These are phyloP conservation scores for Urocynchramus pylzowi DNA, from an alignment of 2,113 vertebrate genomes.

Conservation along the genomic window DNA sequence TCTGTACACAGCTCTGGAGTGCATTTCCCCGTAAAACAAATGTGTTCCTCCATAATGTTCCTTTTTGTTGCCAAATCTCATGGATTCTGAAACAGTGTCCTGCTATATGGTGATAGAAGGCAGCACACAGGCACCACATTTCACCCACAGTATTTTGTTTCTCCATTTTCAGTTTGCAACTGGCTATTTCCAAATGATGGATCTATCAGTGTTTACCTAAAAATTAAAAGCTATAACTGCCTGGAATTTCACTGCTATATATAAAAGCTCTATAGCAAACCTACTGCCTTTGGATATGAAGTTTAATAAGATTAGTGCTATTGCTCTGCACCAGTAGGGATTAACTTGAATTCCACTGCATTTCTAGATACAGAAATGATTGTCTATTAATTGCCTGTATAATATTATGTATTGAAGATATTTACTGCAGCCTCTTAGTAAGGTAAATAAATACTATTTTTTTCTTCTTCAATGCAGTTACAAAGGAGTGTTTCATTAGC, in stretches of 20 bases:
- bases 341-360: constrained; percentile 14
- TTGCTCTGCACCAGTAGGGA: constrained; percentile 33
- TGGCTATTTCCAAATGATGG: background rate
- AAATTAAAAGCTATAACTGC: constrained; percentile 49
- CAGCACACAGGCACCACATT: background rate
- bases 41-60: background rate
- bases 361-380: constrained; percentile 40
- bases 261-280: constrained; percentile 19
- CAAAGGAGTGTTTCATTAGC: background rate
- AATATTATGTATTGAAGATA: constrained; percentile 30
- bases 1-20: background rate
- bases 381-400: constrained; percentile 59
- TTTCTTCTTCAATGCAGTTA: background rate
- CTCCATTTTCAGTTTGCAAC: background rate
- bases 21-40: background rate
- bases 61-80: background rate
- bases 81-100: background rate
- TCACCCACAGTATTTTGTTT: background rate
- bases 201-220: constrained; percentile 41
- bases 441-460: constrained; percentile 37
- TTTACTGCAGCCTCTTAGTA: constrained; percentile 34
- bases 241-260: constrained; percentile 32
- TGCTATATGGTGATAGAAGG: background rate
- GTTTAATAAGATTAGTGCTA: constrained; percentile 37
- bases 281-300: constrained; percentile 25